phyloP scores from a whole-genome alignment of 2,888 invertebrate genomes.

The Eilema depressum region DNA sequence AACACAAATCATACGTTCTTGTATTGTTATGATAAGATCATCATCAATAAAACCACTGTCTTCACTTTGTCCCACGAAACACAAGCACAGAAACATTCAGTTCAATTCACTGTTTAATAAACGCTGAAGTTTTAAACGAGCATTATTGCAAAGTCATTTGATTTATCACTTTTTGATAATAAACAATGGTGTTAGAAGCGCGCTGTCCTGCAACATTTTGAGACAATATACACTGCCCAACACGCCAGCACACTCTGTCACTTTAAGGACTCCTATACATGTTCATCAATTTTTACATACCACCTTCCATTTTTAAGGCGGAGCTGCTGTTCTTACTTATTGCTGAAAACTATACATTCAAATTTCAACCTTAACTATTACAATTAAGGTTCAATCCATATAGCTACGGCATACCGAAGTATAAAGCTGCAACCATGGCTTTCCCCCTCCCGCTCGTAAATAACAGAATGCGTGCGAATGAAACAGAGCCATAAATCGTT shows the following conservation, averaged over 20 bases:
- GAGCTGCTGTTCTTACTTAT: slow-evolving; percentile 82
- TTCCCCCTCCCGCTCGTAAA: slow-evolving; percentile 73
- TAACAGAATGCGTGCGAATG: slow-evolving; percentile 66
- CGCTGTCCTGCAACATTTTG: slow-evolving; percentile 82
- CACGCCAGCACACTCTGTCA: slow-evolving; percentile 86
- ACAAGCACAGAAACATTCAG: slow-evolving; percentile 49
- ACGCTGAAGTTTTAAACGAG: slow-evolving; percentile 60
- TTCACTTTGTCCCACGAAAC: slow-evolving; percentile 51
- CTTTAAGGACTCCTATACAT: slow-evolving; percentile 87
- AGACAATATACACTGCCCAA: slow-evolving; percentile 86
- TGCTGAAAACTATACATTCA: slow-evolving; percentile 42
- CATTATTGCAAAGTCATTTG: slow-evolving; percentile 83
- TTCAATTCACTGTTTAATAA: slow-evolving; percentile 55
- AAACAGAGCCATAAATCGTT: slow-evolving; percentile 63
- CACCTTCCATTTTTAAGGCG: slow-evolving; percentile 88
- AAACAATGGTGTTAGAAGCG: slow-evolving; percentile 78
- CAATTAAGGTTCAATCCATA: slow-evolving; percentile 38
- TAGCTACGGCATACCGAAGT: slow-evolving; percentile 51
- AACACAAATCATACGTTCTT: slow-evolving; percentile 38
- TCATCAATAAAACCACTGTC: slow-evolving; percentile 46
- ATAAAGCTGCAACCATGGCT: slow-evolving; percentile 67
- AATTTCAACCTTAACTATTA: slow-evolving; percentile 39
- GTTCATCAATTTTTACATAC: slow-evolving; percentile 88
- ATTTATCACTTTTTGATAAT: slow-evolving; percentile 86
- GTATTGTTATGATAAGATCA: slow-evolving; percentile 34